Evolutionary conservation across 2,113 vertebrate genomes (phyloP), one percentile per base, ranked within the genome.

Genomic region (Jacana jacana): DNA sequence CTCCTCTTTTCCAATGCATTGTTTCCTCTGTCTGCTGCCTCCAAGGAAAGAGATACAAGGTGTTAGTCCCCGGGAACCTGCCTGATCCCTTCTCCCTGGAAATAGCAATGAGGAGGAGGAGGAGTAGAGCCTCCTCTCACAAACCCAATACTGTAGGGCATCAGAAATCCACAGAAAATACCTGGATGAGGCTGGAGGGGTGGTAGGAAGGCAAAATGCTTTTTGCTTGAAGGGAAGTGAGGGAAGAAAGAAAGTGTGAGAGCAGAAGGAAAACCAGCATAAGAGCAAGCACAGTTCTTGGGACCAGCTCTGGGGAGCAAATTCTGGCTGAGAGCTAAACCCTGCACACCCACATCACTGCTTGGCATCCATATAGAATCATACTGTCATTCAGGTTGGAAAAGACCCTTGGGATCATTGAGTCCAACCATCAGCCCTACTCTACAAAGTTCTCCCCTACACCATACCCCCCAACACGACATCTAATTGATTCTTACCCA

Each of bases 1-100:
- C 10, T 17, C 11, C 33, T 51, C 37, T 46, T 76, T 33, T 39
- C 31, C n/a, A 48, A 13, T 0, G 1, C 1, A 2, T 15, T 51
- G 9, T 81, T 64, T 58, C 52, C 30, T 58, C 64, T 3, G 0
- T 25, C 20, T 57, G 65, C 44, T 69, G 30, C 24, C 63, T 55
- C 73, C 28, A 25, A 69, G 57, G 46, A 76, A 76, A 46, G 44
- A 39, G 44, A 27, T 39, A 54, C 20, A 35, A 60, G n/a, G 64
- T 14, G 3, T 7, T 20, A 0, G 0, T 33, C 20, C 11, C 51
- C 11, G 0, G 37, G 22, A 79, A 25, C 18, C 16, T 33, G 15
- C 17, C 42, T 51, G 66, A 6, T 72, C 35, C 54, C 27, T 63
- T 12, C 37, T 30, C 48, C 42, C 10, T 63, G 55, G 54, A 27